A percentile compares a stretch with the other conserved stretches of the same genome.
These are phyloP conservation scores for Pantherophis alleghaniensis DNA, from an alignment of 2,797 vertebrate genomes.

Conservation along the genomic window DNA sequence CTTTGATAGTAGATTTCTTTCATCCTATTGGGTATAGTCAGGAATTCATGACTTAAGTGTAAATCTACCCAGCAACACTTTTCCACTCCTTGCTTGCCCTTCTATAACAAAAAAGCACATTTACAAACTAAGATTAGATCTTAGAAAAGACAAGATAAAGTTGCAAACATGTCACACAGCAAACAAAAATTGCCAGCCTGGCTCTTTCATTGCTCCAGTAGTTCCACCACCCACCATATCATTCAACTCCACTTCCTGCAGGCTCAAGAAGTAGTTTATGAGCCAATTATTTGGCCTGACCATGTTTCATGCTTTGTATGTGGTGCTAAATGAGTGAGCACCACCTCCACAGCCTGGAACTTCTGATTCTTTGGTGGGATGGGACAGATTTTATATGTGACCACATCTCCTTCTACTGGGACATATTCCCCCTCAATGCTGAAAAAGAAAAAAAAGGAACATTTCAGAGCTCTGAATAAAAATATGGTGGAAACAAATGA, in stretches of 20 bases:
- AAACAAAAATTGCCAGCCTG: conserved; percentile 17
- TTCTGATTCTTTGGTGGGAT: conserved; percentile 97
- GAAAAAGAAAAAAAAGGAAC: conserved; percentile 39
- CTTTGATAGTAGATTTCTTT: not conserved
- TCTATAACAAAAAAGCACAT: conserved; percentile 44
- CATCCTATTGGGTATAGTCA: not conserved
- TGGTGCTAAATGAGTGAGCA: conserved; percentile 90
- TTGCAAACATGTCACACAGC: conserved; percentile 47
- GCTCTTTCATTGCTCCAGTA: not conserved
- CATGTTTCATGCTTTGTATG: conserved; percentile 97
- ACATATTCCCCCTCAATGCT: conserved; percentile 98
- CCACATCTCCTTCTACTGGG: conserved; percentile 93
- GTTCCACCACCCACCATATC: conserved; percentile 21
- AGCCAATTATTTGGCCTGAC: conserved; percentile 95
- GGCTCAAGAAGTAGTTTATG: conserved; percentile 71
- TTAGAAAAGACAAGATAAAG: conserved; percentile 64
- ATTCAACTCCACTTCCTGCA: conserved; percentile 14
- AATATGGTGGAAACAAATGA: not conserved
- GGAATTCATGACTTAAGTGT: not conserved
- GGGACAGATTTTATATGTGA: conserved; percentile 93
- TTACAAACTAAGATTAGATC: conserved; percentile 55
- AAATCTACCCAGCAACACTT: conserved; percentile 3
- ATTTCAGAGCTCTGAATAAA: not conserved
- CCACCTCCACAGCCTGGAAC: conserved; percentile 97
- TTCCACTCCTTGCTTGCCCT: conserved; percentile 37